Percentiles rank a stretch among this genome's conserved stretches.
Conservation (phyloP, 2,888 invertebrate genomes). For the Mesopsocus fuscifrons region DNA sequence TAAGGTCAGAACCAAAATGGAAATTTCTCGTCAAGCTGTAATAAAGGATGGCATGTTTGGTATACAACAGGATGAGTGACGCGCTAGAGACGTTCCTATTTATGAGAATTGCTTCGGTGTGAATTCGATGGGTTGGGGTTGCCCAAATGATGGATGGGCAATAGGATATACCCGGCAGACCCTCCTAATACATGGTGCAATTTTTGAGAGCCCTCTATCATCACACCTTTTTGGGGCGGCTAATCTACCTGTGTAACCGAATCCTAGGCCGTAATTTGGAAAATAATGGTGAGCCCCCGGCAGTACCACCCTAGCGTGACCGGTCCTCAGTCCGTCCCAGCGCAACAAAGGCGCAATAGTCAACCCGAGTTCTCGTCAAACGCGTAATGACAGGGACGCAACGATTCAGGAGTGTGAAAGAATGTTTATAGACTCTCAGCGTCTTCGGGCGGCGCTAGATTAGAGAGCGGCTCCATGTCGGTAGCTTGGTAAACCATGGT, state of each 20-base stretch:
- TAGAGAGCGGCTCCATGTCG: conserved; percentile 6
- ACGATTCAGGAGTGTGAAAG: conserved; percentile 9
- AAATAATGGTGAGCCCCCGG: not conserved
- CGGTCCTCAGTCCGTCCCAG: not conserved
- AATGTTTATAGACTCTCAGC: conserved; percentile 8
- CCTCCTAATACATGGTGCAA: not conserved
- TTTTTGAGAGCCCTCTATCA: not conserved
- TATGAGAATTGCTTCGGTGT: too few species aligned
- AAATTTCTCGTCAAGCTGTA: too few species aligned
- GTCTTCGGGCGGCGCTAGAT: conserved; percentile 4
- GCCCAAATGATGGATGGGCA: conserved; percentile 4
- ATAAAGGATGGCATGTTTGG: too few species aligned
- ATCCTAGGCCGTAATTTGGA: not conserved
- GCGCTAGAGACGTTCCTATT: too few species aligned
- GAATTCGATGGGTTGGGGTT: too few species aligned
- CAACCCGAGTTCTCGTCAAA: not conserved
- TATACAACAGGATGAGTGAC: too few species aligned
- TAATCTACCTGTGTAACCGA: not conserved
- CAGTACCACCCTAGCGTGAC: not conserved
- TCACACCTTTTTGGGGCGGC: not conserved
- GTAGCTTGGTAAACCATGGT: conserved; percentile 2
- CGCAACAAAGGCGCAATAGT: not conserved
- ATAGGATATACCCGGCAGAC: not conserved
- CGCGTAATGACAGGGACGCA: not conserved
- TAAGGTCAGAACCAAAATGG: too few species aligned